These are phyloP conservation scores for Tenthredo mesomela DNA, from an alignment of 2,888 invertebrate species.

Conservation along the genomic window DNA sequence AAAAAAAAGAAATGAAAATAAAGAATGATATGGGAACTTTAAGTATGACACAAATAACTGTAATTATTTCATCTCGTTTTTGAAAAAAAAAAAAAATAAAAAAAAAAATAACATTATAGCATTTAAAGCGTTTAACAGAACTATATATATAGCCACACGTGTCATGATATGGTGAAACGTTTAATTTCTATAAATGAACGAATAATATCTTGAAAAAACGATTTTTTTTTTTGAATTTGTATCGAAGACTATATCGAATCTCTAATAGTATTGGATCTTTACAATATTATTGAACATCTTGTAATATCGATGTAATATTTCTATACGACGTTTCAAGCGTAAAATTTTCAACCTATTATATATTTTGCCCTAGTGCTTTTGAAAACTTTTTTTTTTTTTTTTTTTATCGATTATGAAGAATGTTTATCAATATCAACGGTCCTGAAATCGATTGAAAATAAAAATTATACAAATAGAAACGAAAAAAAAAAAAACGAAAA, in stretches of 20 bases:
- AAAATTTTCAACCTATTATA: background rate
- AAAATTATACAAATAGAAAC: no score
- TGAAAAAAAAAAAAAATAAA: no score
- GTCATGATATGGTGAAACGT: background rate
- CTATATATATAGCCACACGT: background rate
- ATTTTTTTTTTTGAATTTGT: background rate
- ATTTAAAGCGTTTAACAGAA: background rate
- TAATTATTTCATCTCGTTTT: background rate
- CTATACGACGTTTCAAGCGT: background rate
- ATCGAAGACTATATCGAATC: background rate
- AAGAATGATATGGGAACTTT: no score
- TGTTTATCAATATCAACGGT: no score
- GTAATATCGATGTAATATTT: background rate
- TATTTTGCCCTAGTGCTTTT: slow-evolving; percentile 6
- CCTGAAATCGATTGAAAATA: no score
- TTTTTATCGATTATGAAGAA: background rate
- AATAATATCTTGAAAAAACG: no score
- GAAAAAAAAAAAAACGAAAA: background rate
- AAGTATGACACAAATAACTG: background rate
- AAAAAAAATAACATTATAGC: background rate
- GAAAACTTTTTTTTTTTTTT: slow-evolving; percentile 2
- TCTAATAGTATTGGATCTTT: background rate
- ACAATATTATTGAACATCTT: background rate
- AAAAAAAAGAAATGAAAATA: background rate
- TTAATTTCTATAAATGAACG: background rate